Conservation (phyloP, 2,797 vertebrate genomes). For the Lithobates sylvaticus region DNA sequence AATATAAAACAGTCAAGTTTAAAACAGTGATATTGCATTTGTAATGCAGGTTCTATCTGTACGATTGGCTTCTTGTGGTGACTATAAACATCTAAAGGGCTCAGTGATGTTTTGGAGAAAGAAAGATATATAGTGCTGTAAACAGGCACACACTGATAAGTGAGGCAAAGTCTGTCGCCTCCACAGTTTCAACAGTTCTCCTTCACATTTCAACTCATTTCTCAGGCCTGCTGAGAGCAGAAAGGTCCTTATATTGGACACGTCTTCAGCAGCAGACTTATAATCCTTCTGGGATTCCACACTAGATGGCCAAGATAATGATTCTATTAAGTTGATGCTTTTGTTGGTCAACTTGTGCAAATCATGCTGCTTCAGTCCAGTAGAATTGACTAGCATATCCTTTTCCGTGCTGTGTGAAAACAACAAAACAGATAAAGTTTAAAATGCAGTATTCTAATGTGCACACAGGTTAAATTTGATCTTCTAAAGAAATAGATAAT, state of each 20-base stretch:
- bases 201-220: slow-evolving; percentile 86
- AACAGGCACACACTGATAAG: slow-evolving; percentile 97
- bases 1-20: slow-evolving; percentile 99
- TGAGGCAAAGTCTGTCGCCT: slow-evolving; percentile 82
- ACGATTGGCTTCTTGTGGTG: slow-evolving; percentile 93
- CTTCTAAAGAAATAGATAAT: neutral
- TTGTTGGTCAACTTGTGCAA: slow-evolving; percentile 90
- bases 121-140: slow-evolving; percentile 94
- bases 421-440: slow-evolving; percentile 69
- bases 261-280: slow-evolving; percentile 78
- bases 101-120: slow-evolving; percentile 89
- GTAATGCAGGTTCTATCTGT: slow-evolving; percentile 94
- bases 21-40: slow-evolving; percentile 97
- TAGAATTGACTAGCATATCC: slow-evolving; percentile 97
- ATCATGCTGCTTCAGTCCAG: slow-evolving; percentile 95
- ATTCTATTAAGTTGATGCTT: slow-evolving; percentile 90
- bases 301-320: slow-evolving; percentile 86
- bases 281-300: slow-evolving; percentile 83
- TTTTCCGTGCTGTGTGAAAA: slow-evolving; percentile 92
- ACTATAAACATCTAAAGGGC: slow-evolving; percentile 95
- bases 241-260: slow-evolving; percentile 83
- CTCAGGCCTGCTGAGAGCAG: slow-evolving; percentile 98
- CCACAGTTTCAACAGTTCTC: slow-evolving; percentile 82
- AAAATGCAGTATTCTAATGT: neutral
- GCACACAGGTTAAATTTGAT: neutral